Evolutionary conservation across 2,888 invertebrate genomes (phyloP), one percentile per base, ranked within the genome.

Genomic region (Oscheius sp.): DNA sequence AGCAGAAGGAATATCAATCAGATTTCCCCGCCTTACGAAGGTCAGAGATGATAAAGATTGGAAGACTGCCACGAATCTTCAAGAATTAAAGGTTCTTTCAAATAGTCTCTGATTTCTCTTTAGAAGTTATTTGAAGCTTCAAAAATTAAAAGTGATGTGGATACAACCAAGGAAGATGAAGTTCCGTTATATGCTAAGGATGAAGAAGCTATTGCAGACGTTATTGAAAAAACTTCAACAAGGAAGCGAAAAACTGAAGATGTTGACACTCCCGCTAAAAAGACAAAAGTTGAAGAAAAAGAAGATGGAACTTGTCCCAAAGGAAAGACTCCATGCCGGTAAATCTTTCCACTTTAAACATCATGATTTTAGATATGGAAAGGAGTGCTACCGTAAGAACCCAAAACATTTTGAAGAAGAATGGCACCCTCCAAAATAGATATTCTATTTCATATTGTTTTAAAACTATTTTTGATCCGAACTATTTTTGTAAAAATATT

Each of bases 1-100:
- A 1, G 95, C 95, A 0, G 91, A 92, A 82, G 94, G 95, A 1
- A 95, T 96, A 82, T 95, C 95, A 2, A 93, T 95, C 52, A 90
- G 96, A 33, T 88, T 96, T 89, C 96, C 96, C 0, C 90, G 96
- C 78, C 93, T 96, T 25, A 88, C 89, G 10, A 87, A 87, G 69
- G 86, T 94, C 73, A 90, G 96, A 65, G 89, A 91, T 65, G 96
- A 96, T 87, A 96, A 96, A 88, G 89, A 91, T 71, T 93, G 93
- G 91, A 88, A 92, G 79, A 91, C 92, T 0, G 94, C 95, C 0
- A 96, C 95, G 0, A 91, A 90, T 83, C 88, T 96, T 63, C 88
- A 90, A 25, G 92, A 93, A 87, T 88, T 94, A 0, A 90, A 91
- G 84, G 88, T 90, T 65, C 12, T 25, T 39, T 2, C 3, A 31